phyloP scores from a whole-genome alignment of 2,113 vertebrate species.

The Alaudala cheleensis region DNA sequence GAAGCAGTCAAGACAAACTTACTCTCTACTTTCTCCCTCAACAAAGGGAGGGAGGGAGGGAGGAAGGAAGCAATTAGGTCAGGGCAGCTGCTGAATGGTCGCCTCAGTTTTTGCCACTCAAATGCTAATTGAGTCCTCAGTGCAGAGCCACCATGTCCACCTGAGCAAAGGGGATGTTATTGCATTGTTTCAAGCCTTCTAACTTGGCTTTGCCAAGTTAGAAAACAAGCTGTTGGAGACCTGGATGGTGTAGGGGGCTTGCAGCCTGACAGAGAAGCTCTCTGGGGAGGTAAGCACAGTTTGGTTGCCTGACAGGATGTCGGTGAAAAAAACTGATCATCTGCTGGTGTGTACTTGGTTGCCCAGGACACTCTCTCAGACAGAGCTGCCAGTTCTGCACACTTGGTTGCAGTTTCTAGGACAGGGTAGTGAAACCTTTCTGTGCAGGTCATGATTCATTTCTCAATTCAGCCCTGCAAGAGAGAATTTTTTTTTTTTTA shows the following conservation, averaged over 20 bases:
- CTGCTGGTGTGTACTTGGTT: neutral
- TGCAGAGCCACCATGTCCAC: neutral
- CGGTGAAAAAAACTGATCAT: neutral
- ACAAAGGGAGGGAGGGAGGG: neutral
- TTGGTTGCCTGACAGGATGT: neutral
- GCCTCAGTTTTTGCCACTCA: neutral
- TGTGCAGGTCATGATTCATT: accelerated
- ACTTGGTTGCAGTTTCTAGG: neutral
- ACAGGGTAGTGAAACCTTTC: neutral
- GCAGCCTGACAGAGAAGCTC: neutral
- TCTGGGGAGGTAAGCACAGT: neutral
- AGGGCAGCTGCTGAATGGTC: neutral
- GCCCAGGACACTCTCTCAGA: neutral
- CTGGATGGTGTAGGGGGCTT: neutral
- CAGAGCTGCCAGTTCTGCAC: neutral
- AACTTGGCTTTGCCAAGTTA: neutral
- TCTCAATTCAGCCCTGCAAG: neutral
- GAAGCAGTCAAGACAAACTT: neutral
- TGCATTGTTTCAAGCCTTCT: neutral
- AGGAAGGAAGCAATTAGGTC: neutral
- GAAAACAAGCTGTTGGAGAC: neutral
- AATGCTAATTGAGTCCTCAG: neutral
- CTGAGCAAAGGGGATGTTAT: neutral
- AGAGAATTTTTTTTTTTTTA: neutral
- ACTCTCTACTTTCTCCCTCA: neutral